Evolutionary conservation across 2,113 vertebrate species (phyloP).

Genomic region (Empidonax traillii): DNA sequence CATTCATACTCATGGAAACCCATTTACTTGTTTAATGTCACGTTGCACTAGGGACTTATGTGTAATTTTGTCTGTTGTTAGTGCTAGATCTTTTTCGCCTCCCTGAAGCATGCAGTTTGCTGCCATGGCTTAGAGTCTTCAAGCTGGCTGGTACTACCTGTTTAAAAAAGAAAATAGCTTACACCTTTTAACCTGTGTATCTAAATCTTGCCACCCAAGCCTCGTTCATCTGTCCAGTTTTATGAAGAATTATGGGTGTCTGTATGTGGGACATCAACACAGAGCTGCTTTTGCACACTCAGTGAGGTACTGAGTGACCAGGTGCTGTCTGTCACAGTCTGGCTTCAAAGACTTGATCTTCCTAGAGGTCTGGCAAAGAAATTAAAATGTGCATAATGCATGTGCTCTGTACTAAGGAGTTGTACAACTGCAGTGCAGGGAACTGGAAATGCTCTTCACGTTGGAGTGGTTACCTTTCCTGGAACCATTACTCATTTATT

Average conservation of each 20-base stretch:
- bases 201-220: background rate
- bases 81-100: background rate
- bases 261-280: background rate
- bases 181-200: background rate
- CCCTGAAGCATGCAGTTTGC: background rate
- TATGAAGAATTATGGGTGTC: background rate
- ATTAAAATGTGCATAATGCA: background rate
- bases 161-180: background rate
- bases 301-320: background rate
- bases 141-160: background rate
- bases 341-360: background rate
- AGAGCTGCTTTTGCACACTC: background rate
- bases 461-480: background rate
- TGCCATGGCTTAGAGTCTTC: background rate
- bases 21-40: background rate
- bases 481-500: constrained; percentile 25
- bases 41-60: background rate
- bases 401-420: background rate
- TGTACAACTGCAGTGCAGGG: background rate
- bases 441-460: background rate
- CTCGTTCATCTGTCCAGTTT: background rate
- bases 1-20: background rate
- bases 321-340: background rate
- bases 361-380: background rate
- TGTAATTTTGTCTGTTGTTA: background rate